Evolutionary conservation across 2,888 invertebrate genomes (phyloP), one percentile per base, ranked within the genome.

Genomic region (Napeogenes sylphis): DNA sequence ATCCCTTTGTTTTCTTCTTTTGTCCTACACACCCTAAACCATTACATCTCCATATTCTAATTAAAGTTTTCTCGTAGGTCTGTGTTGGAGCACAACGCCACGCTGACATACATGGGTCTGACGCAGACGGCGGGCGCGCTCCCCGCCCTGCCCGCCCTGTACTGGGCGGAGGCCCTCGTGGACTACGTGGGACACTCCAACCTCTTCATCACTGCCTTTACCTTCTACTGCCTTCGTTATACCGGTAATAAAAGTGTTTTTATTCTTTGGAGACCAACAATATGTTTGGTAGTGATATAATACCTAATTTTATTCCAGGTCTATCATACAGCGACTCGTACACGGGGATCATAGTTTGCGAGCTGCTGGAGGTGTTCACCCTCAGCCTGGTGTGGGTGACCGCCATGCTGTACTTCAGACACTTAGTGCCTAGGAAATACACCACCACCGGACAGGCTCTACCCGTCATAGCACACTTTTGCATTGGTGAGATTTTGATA

Each of bases 161-260:
- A 93, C 90, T 94, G 94, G 85, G 95, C 96, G 2, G 97, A 97
- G 74, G 93, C 93, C 70, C 92, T 97, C 45, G 95, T 97, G 45
- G 95, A 96, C 85, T 96, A 94, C 80, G 94, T 96, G 69, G 95
- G 95, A 12, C 94, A 95, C 75, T 95, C 95, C 68, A 96, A 97
- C 81, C 92, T 97, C 61, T 93, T 97, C 73, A 96, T 96, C 73
- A 92, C 93, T 65, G 95, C 95, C n/a, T 95, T 97, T 79, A 93
- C 94, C 8, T 92, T 95, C 74, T 97, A 96, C 80, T 95, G 96
- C 67, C 86, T 96, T 61, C 92, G 95, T 58, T 95, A 94, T 75
- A 93, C 93, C 72, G 94, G 95, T 94, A 61, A 8, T 12, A 2
- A 38, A 6, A 6, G 5, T 8, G 3, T 3, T 1, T 3, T 38